Evolutionary conservation across 2,113 vertebrate species (phyloP).

Genomic region (Platanista minor): DNA sequence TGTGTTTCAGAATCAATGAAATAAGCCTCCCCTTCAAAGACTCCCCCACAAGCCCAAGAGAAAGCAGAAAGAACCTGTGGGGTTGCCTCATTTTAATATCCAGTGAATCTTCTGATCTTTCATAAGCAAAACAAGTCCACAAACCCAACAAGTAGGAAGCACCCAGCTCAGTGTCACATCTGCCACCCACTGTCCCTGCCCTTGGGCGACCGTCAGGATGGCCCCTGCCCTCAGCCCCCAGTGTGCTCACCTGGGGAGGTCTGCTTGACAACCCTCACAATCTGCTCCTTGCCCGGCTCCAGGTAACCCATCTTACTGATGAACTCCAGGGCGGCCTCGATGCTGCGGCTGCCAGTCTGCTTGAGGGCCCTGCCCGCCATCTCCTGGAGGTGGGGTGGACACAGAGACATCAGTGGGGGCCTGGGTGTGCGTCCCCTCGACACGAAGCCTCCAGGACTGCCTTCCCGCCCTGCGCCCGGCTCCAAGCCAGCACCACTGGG

Average conservation of each 20-base stretch:
- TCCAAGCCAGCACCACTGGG: neutral
- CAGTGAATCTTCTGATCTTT: neutral
- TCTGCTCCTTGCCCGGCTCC: conserved; percentile 95
- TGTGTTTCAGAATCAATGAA: neutral
- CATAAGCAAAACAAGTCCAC: neutral
- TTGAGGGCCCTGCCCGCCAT: conserved; percentile 97
- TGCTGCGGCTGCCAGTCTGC: conserved; percentile 96
- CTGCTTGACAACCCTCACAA: conserved; percentile 97
- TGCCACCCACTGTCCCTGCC: too few relatives aligned
- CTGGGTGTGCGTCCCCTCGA: neutral
- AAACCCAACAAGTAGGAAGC: neutral
- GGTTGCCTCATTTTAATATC: neutral
- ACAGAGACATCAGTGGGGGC: neutral
- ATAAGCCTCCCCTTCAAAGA: neutral
- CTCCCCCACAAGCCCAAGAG: neutral
- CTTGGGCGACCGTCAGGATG: neutral
- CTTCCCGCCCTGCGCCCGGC: neutral
- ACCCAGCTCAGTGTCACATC: neutral
- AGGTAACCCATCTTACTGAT: conserved; percentile 99
- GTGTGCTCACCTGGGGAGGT: conserved; percentile 91
- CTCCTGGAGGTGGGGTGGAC: conserved; percentile 83
- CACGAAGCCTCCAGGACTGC: neutral
- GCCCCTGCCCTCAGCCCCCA: neutral
- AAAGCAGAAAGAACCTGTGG: neutral
- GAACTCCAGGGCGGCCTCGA: conserved; percentile 95